Percentiles rank a stretch among this genome's conserved stretches.
Conservation (phyloP, 1,140 invertebrate species). For the Aphelenchoides fujianensis region DNA sequence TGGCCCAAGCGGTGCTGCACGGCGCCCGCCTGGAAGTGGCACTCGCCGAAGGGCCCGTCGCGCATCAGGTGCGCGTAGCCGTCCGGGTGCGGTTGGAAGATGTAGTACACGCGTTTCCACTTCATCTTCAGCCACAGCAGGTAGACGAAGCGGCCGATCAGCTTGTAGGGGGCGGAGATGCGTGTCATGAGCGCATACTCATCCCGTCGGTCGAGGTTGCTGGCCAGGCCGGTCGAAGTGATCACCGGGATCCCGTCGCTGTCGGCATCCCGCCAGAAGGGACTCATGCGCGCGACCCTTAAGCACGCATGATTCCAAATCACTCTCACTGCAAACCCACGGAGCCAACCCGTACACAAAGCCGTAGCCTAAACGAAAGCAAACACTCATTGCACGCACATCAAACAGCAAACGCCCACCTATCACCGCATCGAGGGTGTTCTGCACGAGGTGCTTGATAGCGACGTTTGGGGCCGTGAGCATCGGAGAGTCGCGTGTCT, state of each 20-base stretch:
- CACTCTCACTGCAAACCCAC: no score
- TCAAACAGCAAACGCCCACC: no score
- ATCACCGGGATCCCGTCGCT: constrained; percentile 71
- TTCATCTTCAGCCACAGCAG: constrained; percentile 71
- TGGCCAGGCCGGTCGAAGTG: constrained; percentile 77
- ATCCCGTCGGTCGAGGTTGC: constrained; percentile 72
- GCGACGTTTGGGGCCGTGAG: constrained; percentile 60
- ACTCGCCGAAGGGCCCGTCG: constrained; percentile 52
- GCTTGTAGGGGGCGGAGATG: constrained; percentile 77
- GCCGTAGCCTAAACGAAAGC: constrained; percentile 47
- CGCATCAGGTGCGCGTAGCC: neutral
- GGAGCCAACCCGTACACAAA: constrained; percentile 62
- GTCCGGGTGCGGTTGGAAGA: constrained; percentile 64
- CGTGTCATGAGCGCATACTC: constrained; percentile 76
- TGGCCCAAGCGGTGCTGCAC: constrained; percentile 36
- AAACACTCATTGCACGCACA: constrained; percentile 6
- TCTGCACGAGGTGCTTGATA: constrained; percentile 52
- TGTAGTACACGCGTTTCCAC: constrained; percentile 68
- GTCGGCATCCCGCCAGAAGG: constrained; percentile 30
- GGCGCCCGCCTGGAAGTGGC: constrained; percentile 55
- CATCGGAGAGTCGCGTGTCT: constrained; percentile 46
- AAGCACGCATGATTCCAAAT: no score
- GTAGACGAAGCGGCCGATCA: constrained; percentile 71
- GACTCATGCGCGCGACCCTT: constrained; percentile 55
- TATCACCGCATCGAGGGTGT: constrained; percentile 57